Evolutionary conservation across 2,797 vertebrate species (phyloP).

Genomic region (Leuciscus waleckii): DNA sequence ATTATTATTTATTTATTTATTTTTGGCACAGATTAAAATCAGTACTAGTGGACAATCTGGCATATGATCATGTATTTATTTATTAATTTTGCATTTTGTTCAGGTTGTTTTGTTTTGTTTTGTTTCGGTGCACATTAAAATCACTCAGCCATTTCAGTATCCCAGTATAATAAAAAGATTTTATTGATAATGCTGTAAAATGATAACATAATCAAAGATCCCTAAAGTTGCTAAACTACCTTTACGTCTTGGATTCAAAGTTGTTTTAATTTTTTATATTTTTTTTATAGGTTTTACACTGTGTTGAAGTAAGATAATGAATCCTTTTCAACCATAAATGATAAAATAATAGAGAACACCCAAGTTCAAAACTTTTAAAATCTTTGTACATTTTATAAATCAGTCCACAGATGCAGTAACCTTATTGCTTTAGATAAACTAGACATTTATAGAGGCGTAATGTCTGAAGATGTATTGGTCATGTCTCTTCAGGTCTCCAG

Average conservation of each 20-base stretch:
- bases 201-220: background rate
- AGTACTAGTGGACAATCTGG: too few species aligned
- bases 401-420: background rate
- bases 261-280: background rate
- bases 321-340: background rate
- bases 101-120: too few species aligned
- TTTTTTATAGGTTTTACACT: background rate
- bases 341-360: background rate
- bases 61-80: too few species aligned
- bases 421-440: background rate
- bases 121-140: too few species aligned
- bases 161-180: background rate
- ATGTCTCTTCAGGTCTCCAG: slow-evolving; percentile 79
- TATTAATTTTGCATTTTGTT: background rate
- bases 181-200: background rate
- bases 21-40: too few species aligned
- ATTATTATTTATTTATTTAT: too few species aligned
- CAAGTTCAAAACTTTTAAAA: background rate
- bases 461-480: background rate
- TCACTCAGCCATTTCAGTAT: background rate
- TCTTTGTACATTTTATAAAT: background rate
- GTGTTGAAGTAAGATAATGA: background rate
- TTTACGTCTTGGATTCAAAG: background rate
- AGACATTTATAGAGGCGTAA: background rate
- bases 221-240: background rate